Conservation (phyloP, 2,797 vertebrate species). For the Darevskia nairensis region DNA sequence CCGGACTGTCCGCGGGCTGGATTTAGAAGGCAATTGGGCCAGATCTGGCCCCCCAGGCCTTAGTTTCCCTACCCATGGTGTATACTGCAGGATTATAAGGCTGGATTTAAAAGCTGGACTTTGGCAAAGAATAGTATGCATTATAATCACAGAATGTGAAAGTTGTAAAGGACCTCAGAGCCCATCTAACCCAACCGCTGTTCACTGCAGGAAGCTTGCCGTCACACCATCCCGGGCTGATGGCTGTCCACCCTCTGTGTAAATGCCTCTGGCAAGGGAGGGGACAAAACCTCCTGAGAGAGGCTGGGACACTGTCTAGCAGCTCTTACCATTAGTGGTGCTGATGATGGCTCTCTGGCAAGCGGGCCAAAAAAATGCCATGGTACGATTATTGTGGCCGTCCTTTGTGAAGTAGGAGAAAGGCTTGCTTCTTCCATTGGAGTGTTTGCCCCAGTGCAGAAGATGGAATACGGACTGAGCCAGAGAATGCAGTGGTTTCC, state of each 20-base stretch:
- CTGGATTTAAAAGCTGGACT: rapidly evolving
- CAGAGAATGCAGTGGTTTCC: background rate
- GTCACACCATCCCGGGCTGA: too few relatives aligned
- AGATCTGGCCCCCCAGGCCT: too few relatives aligned
- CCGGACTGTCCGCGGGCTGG: rapidly evolving
- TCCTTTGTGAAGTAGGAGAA: background rate
- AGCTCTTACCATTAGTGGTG: too few relatives aligned
- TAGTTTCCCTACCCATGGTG: background rate
- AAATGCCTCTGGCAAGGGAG: too few relatives aligned
- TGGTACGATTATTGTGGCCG: background rate
- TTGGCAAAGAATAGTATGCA: background rate
- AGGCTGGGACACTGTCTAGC: too few relatives aligned
- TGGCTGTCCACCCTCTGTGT: too few relatives aligned
- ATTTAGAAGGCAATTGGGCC: too few relatives aligned
- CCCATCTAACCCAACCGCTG: too few relatives aligned
- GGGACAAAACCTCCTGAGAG: too few relatives aligned
- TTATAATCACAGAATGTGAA: background rate
- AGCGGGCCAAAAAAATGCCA: background rate
- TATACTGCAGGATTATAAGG: background rate
- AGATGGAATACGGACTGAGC: background rate
- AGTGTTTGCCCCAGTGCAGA: background rate
- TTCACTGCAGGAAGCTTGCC: too few relatives aligned
- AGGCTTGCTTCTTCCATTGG: background rate
- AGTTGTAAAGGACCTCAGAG: background rate
- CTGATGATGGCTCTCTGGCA: too few relatives aligned